Conservation (phyloP, 2,888 invertebrate genomes). For the Rhingia rostrata region DNA sequence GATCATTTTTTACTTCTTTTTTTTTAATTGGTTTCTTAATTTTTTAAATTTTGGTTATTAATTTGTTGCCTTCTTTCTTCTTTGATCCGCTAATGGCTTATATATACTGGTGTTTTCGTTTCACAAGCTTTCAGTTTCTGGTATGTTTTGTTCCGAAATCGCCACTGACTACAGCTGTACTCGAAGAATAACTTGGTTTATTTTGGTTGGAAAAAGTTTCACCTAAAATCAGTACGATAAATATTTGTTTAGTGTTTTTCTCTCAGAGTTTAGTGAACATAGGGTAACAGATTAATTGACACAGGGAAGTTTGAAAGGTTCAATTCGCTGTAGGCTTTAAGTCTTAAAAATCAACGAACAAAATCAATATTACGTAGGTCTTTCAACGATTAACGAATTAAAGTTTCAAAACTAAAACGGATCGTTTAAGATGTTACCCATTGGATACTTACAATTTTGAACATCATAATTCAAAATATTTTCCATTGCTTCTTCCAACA, state of each 20-base stretch:
- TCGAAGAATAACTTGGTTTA: too few species aligned
- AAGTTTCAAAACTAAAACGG: too few species aligned
- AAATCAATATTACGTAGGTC: too few species aligned
- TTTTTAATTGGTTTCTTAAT: slow-evolving; percentile 2
- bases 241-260: slow-evolving; percentile 2
- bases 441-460: slow-evolving; percentile 4
- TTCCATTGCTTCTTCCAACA: slow-evolving; percentile 4
- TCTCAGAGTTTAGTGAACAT: slow-evolving; percentile 3
- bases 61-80: slow-evolving; percentile 6
- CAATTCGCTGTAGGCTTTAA: too few species aligned
- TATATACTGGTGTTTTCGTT: slow-evolving; percentile 3
- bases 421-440: slow-evolving; percentile 4
- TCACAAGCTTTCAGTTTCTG: background rate
- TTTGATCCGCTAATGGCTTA: slow-evolving; percentile 5
- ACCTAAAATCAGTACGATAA: slow-evolving; percentile 7
- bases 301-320: too few species aligned
- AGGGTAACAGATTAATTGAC: too few species aligned
- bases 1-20: background rate
- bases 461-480: slow-evolving; percentile 1
- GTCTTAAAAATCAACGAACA: too few species aligned
- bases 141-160: background rate
- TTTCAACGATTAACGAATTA: too few species aligned
- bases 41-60: background rate
- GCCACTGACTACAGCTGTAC: too few species aligned
- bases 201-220: slow-evolving; percentile 1